Evolutionary conservation across 2,888 invertebrate species (phyloP).

Genomic region (Chloroclysta siterata): DNA sequence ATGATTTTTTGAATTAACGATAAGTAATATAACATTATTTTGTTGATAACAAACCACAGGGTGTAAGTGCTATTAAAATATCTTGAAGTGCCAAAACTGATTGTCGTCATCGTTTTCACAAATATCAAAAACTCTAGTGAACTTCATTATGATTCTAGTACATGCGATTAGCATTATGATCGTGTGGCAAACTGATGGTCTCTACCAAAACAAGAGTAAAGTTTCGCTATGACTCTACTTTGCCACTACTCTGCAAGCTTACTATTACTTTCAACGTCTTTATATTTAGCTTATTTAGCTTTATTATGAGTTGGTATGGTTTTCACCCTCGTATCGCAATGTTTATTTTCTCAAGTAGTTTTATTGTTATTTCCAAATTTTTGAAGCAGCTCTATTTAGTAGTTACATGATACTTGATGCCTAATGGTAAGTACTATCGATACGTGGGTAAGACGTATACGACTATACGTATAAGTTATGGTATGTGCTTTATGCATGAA

Average conservation of each 20-base stretch:
- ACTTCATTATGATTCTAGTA: slow-evolving; percentile 50
- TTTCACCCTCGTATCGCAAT: slow-evolving; percentile 6
- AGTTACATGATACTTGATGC: slow-evolving; percentile 1
- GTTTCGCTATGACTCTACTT: slow-evolving; percentile 85
- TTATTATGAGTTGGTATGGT: slow-evolving; percentile 15
- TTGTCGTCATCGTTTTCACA: slow-evolving; percentile 6
- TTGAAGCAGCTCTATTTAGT: background rate
- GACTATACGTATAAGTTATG: no score
- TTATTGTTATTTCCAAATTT: background rate
- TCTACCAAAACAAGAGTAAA: slow-evolving; percentile 76
- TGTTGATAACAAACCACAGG: slow-evolving; percentile 1
- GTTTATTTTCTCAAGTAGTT: slow-evolving; percentile 5
- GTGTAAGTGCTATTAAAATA: slow-evolving; percentile 25
- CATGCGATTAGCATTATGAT: slow-evolving; percentile 75
- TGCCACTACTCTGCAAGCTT: slow-evolving; percentile 80
- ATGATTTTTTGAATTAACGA: slow-evolving; percentile 10
- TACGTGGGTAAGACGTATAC: slow-evolving; percentile 1
- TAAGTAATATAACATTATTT: background rate
- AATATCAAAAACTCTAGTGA: slow-evolving; percentile 18
- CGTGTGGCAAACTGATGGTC: slow-evolving; percentile 78
- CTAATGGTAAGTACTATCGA: slow-evolving; percentile 2
- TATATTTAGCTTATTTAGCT: slow-evolving; percentile 29
- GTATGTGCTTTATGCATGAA: slow-evolving; percentile 5
- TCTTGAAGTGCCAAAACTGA: slow-evolving; percentile 16
- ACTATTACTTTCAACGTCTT: slow-evolving; percentile 50